These are phyloP conservation scores for Heliconius charithonia DNA, from an alignment of 2,888 invertebrate species.

Conservation along the genomic window DNA sequence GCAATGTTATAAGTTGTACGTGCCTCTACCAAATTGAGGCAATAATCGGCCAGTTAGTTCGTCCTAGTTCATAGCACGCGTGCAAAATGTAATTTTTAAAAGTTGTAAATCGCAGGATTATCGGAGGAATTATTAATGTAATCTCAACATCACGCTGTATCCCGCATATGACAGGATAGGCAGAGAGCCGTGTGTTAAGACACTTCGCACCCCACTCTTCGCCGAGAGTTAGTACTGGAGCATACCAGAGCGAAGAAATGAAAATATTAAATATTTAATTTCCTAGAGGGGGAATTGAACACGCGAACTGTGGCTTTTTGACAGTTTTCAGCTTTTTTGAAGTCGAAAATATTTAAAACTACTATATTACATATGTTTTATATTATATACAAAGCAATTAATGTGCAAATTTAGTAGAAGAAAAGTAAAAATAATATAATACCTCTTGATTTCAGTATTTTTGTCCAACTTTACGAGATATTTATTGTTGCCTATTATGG, in stretches of 20 bases:
- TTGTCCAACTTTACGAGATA: too few relatives aligned
- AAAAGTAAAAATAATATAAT: too few relatives aligned
- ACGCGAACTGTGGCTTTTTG: too few relatives aligned
- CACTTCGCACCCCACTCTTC: background rate
- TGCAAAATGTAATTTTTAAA: background rate
- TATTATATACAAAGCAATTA: too few relatives aligned
- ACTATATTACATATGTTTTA: too few relatives aligned
- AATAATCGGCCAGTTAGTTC: slow-evolving; percentile 25
- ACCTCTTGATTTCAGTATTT: too few relatives aligned
- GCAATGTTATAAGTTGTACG: slow-evolving; percentile 15
- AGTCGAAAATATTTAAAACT: too few relatives aligned
- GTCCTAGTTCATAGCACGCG: slow-evolving; percentile 22
- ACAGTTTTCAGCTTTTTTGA: too few relatives aligned
- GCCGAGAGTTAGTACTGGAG: background rate
- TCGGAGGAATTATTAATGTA: background rate
- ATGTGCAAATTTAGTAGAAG: too few relatives aligned
- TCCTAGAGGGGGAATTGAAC: too few relatives aligned
- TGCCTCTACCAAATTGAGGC: slow-evolving; percentile 20
- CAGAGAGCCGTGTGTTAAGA: background rate
- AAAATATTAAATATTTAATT: background rate
- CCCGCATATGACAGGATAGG: background rate
- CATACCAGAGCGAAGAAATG: background rate
- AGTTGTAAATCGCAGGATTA: background rate
- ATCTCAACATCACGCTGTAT: background rate
- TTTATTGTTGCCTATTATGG: too few relatives aligned